Base-by-base conservation (phyloP, 1,140 invertebrate genomes). In the Drosophila eugracilis region DNA sequence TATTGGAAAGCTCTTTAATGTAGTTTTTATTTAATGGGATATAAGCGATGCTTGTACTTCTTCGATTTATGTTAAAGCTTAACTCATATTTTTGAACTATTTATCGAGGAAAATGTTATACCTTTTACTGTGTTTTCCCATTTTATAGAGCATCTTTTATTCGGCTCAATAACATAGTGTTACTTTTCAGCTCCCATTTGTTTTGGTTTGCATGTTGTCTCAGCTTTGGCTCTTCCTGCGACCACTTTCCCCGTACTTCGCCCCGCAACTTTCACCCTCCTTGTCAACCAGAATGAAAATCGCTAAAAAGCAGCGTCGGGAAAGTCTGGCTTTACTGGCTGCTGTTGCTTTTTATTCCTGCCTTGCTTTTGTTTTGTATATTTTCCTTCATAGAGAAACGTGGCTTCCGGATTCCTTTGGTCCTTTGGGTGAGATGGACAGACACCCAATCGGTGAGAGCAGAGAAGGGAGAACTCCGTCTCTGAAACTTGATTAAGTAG, bases 401-500 rank as follows among this genome's bases (percentile, higher is more conserved):
- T 41, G 41, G 65, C 65, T 80, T 74, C 73, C 81, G 59, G 63
- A 24, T 67, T 57, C 55, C 60, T 39, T 65, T 55, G 19, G 32
- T 41, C 19, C 6, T n/a, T n/a, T 5, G 14, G 10, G 39, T 5
- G 58, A 19, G 37, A 42, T 32, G 42, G 54, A 17, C 30, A 36
- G 14, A 34, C 22, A 21, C 15, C 1, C n/a, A 32, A 3, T 12
- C 3, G 17, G 42, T 0, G 21, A 9, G 19, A 14, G 21, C n/a
- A n/a, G n/a, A 14, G 26, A 32, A n/a, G 19, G 55, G 24, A 12
- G 3, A 17, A 5, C 37, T 54, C 37, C 63, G 45, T 57, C 58
- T 53, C 48, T 79, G 60, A 50, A 78, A 81, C 83, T 86, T 86
- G 83, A 86, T 86, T 88, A 86, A 86, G 83, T 86, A 86, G 83